Evolutionary conservation across 2,797 vertebrate species (phyloP).

Genomic region (Darevskia mixta): DNA sequence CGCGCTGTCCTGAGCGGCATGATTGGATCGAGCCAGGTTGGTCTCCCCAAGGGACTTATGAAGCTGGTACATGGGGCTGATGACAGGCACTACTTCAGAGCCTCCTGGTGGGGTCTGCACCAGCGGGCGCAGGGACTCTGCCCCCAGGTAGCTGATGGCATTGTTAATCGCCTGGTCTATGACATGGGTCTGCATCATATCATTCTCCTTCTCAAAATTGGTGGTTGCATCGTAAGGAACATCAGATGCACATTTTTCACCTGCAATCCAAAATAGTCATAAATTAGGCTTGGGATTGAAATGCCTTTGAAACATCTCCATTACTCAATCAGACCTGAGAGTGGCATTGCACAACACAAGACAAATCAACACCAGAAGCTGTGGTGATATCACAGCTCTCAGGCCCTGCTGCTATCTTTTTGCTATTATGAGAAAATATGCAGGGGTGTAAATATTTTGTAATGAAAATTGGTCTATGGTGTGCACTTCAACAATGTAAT

Average conservation of each 20-base stretch:
- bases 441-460: conserved; percentile 8
- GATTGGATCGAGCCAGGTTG: conserved; percentile 76
- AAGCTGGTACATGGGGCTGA: conserved; percentile 88
- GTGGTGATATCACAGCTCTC: not conserved
- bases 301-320: not conserved
- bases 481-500: not conserved
- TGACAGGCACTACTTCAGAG: conserved; percentile 83
- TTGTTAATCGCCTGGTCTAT: conserved; percentile 99
- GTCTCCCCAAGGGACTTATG: conserved; percentile 87
- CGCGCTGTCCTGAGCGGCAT: conserved; percentile 91
- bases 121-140: conserved; percentile 94
- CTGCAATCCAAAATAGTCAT: conserved; percentile 76
- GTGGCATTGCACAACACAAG: not conserved
- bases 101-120: conserved; percentile 92
- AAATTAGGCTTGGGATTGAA: conserved; percentile 44
- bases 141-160: conserved; percentile 96
- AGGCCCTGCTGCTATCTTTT: not conserved
- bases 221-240: conserved; percentile 87
- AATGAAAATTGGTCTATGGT: conserved; percentile 5
- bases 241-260: conserved; percentile 92
- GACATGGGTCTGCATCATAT: conserved; percentile 95
- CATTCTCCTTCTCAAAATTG: conserved; percentile 85
- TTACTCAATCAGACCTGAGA: not conserved
- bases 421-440: not conserved
- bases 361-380: not conserved